Evolutionary conservation across 2,888 invertebrate genomes (phyloP).

Genomic region (Parelbella ahira): DNA sequence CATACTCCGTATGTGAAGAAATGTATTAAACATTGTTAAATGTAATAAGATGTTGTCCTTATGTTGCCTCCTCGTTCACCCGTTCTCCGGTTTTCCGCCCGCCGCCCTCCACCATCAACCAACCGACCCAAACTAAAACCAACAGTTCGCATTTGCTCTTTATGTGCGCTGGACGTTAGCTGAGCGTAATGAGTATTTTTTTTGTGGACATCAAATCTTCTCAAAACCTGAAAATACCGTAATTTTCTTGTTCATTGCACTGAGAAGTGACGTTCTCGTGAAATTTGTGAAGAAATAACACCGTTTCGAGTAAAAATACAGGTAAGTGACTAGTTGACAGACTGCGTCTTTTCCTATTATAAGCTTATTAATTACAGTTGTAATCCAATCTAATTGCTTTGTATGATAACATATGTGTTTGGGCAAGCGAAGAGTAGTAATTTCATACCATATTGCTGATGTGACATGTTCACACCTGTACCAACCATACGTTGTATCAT

Average conservation of each 20-base stretch:
- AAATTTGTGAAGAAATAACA: conserved; percentile 61
- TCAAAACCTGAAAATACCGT: conserved; percentile 76
- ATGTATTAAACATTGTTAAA: conserved; percentile 26
- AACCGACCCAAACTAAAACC: conserved; percentile 57
- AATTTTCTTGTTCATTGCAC: conserved; percentile 55
- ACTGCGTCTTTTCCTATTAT: conserved; percentile 72
- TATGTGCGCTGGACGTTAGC: conserved; percentile 73
- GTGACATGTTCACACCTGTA: conserved; percentile 41
- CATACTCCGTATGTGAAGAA: no score
- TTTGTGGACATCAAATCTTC: conserved; percentile 75
- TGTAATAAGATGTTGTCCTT: conserved; percentile 48
- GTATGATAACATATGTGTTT: conserved; percentile 33
- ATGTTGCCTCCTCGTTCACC: conserved; percentile 61
- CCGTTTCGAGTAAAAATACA: conserved; percentile 66
- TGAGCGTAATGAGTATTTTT: conserved; percentile 74
- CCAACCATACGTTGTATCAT: conserved; percentile 44
- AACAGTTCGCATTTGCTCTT: conserved; percentile 82
- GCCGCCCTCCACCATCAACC: conserved; percentile 42
- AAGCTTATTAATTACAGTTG: conserved; percentile 53
- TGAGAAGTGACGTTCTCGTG: conserved; percentile 68
- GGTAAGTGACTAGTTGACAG: conserved; percentile 75
- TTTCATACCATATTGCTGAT: conserved; percentile 44
- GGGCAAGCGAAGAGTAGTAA: conserved; percentile 33
- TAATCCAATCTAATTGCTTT: conserved; percentile 50
- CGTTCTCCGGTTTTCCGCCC: conserved; percentile 73